Percentiles rank a stretch among this genome's conserved stretches.
These are phyloP conservation scores for Porphyrio hochstetteri DNA, from an alignment of 2,113 vertebrate genomes.

Conservation along the genomic window DNA sequence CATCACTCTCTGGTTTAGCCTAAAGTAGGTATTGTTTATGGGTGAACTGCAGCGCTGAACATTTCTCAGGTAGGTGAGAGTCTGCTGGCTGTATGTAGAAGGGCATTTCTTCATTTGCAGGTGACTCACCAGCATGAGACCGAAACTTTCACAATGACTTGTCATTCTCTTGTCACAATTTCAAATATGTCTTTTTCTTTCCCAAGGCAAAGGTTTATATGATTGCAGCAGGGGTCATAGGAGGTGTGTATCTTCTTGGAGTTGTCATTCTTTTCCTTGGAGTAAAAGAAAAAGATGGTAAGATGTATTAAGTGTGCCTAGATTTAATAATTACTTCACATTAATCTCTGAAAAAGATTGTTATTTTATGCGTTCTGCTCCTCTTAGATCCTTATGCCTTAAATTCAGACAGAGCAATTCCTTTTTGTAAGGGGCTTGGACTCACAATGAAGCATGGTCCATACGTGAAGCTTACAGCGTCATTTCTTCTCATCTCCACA, in stretches of 20 bases:
- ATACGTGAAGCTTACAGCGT: conserved; percentile 86
- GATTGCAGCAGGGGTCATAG: conserved; percentile 88
- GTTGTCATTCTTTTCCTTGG: conserved; percentile 85
- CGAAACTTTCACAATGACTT: not conserved
- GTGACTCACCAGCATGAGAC: not conserved
- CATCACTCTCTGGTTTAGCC: not conserved
- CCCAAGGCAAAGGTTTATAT: conserved; percentile 88
- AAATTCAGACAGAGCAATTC: conserved; percentile 80
- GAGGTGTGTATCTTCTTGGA: conserved; percentile 86
- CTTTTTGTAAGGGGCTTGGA: conserved; percentile 87
- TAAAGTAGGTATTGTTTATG: not conserved
- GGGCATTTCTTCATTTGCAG: not conserved
- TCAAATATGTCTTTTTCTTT: conserved; percentile 12
- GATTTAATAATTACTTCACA: not conserved
- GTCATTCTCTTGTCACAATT: not conserved
- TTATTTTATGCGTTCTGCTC: conserved; percentile 27
- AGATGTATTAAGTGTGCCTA: conserved; percentile 43
- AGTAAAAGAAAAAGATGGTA: conserved; percentile 91
- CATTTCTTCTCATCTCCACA: conserved; percentile 94
- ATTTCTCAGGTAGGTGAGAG: not conserved
- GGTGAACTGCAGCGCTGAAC: not conserved
- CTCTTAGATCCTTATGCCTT: conserved; percentile 81
- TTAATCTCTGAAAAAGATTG: not conserved
- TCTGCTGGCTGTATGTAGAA: not conserved
- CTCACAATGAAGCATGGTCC: conserved; percentile 88